phyloP scores from a whole-genome alignment of 2,113 vertebrate genomes.

The Tupaia chinensis region DNA sequence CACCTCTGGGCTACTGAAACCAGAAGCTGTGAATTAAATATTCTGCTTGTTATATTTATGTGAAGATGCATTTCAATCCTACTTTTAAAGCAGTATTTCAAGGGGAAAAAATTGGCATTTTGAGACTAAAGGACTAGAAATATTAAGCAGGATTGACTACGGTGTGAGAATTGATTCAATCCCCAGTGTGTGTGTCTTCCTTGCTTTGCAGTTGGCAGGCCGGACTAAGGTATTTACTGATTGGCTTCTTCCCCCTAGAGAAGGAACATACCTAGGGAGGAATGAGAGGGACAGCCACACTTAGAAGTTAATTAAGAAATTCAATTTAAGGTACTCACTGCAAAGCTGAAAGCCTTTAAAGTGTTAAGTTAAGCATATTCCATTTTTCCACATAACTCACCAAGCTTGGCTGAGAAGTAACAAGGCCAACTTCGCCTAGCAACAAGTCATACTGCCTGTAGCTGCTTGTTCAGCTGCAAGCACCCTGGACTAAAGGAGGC shows the following conservation, averaged over 20 bases:
- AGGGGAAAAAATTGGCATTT: neutral
- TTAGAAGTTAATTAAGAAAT: constrained; percentile 43
- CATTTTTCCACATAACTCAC: neutral
- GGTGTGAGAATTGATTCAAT: neutral
- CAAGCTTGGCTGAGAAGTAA: neutral
- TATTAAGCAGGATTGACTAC: neutral
- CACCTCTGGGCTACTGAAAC: neutral
- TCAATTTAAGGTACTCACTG: constrained; percentile 15
- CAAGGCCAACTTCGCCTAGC: neutral
- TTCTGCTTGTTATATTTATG: constrained; percentile 44
- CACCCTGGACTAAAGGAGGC: neutral
- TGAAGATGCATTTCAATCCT: neutral
- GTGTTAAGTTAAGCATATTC: constrained; percentile 27
- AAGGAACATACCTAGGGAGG: neutral
- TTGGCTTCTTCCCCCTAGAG: neutral
- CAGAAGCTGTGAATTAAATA: neutral
- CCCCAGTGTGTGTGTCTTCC: neutral
- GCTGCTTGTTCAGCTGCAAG: neutral
- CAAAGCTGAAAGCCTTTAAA: constrained; percentile 39
- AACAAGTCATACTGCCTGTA: neutral
- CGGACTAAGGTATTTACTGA: neutral
- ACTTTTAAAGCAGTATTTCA: constrained; percentile 7
- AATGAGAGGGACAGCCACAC: neutral
- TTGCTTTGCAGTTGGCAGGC: neutral
- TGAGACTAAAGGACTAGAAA: constrained; percentile 29